Evolutionary conservation across 1,140 invertebrate genomes (phyloP).

Genomic region (Lasioglossum baleicum): DNA sequence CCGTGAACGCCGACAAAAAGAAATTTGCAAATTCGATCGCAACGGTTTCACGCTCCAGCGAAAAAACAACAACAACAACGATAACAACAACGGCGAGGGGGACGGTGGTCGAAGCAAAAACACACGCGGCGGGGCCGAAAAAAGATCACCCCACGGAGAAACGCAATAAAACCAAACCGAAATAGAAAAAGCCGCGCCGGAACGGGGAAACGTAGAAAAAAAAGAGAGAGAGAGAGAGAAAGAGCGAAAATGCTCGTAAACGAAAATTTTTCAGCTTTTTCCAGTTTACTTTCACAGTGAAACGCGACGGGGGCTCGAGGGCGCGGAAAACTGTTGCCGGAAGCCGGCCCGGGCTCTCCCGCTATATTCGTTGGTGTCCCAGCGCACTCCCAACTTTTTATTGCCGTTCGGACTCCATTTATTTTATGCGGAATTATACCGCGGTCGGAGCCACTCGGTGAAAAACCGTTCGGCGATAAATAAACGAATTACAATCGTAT

Average conservation of each 20-base stretch:
- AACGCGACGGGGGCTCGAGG: no score
- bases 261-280: background rate
- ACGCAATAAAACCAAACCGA: background rate
- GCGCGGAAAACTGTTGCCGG: background rate
- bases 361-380: background rate
- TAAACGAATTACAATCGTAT: slow-evolving; percentile 40
- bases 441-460: no score
- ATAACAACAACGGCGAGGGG: background rate
- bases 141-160: background rate
- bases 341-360: background rate
- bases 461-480: slow-evolving; percentile 22
- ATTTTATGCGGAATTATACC: slow-evolving; percentile 32
- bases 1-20: background rate
- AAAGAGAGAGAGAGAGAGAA: no score
- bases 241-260: background rate
- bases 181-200: background rate
- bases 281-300: background rate
- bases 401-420: slow-evolving; percentile 34
- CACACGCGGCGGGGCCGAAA: no score
- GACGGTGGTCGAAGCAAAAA: background rate
- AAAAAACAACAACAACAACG: background rate
- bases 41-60: background rate
- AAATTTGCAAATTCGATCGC: background rate
- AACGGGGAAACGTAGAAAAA: no score
- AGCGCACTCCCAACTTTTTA: slow-evolving; percentile 5